A percentile compares a stretch with the other conserved stretches of the same genome.
Conservation (phyloP, 64 coral and sea anemone genomes). For the Trachythela sp. region DNA sequence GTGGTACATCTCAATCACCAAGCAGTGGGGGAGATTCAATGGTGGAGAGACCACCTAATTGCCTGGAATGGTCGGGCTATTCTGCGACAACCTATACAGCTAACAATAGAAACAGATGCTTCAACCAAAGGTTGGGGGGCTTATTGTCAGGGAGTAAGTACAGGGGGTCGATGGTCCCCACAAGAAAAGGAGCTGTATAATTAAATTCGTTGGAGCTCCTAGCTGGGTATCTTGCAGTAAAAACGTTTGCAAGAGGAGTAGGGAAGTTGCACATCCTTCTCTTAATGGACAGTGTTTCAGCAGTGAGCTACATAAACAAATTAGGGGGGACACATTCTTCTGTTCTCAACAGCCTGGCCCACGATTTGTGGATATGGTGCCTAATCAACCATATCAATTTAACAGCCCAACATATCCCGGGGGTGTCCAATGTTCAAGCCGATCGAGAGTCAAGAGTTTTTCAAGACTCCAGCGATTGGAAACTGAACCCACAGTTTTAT, state of each 20-base stretch:
- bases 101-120: not conserved
- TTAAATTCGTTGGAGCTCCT: not conserved
- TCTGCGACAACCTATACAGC: not conserved
- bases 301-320: conserved; percentile 31
- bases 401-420: conserved; percentile 16
- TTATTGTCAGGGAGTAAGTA: not conserved
- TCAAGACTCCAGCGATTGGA: conserved; percentile 28
- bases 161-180: conserved; percentile 4
- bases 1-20: conserved; percentile 18
- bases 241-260: not conserved
- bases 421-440: not conserved
- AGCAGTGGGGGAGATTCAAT: conserved; percentile 55
- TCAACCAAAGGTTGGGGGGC: conserved; percentile 9
- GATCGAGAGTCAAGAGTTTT: conserved; percentile 3
- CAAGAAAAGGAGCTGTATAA: not conserved
- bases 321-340: conserved; percentile 23
- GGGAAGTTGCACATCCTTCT: not conserved
- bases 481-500: conserved; percentile 4
- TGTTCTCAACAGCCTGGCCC: conserved; percentile 21
- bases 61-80: conserved; percentile 1
- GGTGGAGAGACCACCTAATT: conserved; percentile 61
- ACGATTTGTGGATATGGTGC: conserved; percentile 32
- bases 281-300: conserved; percentile 28
- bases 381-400: conserved; percentile 8
- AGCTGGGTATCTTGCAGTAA: not conserved